Evolutionary conservation across 64 coral and sea anemone genomes (phyloP), one percentile per base, ranked within the genome.

Genomic region (Montipora efflorescens): DNA sequence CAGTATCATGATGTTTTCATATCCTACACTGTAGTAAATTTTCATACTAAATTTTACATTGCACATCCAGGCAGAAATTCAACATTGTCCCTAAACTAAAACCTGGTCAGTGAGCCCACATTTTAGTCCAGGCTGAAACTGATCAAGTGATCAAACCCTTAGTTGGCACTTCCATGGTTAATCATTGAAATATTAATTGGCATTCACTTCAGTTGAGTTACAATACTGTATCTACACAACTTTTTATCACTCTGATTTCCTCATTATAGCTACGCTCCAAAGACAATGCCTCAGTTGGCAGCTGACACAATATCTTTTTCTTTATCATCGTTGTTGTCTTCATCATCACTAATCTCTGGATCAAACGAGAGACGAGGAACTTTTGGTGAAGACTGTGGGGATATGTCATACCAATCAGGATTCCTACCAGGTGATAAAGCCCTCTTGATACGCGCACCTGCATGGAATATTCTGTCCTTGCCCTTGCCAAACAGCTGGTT

Each of bases 401-500:
- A 79, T 19, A 77, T 57, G 5, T 93, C 83, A 36, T 57, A 47
- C 14, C 19, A 49, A 47, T 83, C 78, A 75, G 46, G 62, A 61
- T 88, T 69, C 4, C 76, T 51, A 59, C 87, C 87, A 10, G 92
- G 92, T 28, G 91, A 93, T 10, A 93, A n/a, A 0, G 83, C 91
- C 5, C 59, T 84, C 47, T 88, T 79, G 5, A 90, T 79, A 14
- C 73, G 75, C 46, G 73, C 89, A n/a, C 89, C 89, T 79, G 77
- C 91, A n/a, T 82, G 82, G 10, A 74, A 75, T 18, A 93, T 93
- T 18, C 52, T 87, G 75, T 93, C 91, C 16, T 88, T 93, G 10
- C 91, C 91, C 67, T 70, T 93, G 5, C 82, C 83, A 72, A 93
- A 68, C 18, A 93, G 75, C 48, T 78, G 91, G 72, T 93, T 78